Conservation (phyloP, 2,797 vertebrate species). For the Bucorvus abyssinicus region DNA sequence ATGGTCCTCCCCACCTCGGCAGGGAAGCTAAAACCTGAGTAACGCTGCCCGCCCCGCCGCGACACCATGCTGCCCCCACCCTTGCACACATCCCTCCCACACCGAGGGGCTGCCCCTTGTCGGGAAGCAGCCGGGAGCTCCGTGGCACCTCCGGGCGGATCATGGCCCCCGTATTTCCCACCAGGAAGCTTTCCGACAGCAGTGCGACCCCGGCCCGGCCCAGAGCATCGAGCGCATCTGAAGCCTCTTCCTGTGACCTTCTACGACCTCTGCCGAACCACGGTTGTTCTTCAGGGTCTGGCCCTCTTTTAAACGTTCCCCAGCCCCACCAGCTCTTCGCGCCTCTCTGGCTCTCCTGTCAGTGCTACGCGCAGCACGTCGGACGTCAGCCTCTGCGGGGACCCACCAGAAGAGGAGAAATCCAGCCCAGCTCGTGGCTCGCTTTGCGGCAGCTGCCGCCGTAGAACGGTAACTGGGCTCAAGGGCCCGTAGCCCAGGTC, state of each 20-base stretch:
- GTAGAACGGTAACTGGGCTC: background rate
- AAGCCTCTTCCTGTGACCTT: background rate
- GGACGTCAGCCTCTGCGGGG: fast-evolving
- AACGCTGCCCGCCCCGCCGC: fast-evolving
- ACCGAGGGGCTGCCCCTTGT: no score
- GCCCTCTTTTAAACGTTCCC: background rate
- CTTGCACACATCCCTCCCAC: fast-evolving
- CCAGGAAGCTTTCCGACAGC: background rate
- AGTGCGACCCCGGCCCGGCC: background rate
- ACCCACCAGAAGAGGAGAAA: background rate
- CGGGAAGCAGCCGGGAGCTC: background rate
- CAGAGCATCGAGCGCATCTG: background rate
- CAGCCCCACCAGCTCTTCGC: fast-evolving
- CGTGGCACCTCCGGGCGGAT: fast-evolving
- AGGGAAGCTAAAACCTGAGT: background rate
- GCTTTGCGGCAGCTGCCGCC: background rate
- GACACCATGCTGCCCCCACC: no score
- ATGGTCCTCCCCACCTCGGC: background rate
- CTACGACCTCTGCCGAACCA: background rate
- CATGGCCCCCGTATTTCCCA: no score
- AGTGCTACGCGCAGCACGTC: fast-evolving
- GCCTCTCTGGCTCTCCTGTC: background rate
- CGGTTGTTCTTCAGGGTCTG: background rate
- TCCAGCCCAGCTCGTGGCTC: no score
- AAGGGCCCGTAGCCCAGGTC: background rate